These are phyloP conservation scores for Dione juno DNA, from an alignment of 2,888 invertebrate genomes.

Conservation along the genomic window DNA sequence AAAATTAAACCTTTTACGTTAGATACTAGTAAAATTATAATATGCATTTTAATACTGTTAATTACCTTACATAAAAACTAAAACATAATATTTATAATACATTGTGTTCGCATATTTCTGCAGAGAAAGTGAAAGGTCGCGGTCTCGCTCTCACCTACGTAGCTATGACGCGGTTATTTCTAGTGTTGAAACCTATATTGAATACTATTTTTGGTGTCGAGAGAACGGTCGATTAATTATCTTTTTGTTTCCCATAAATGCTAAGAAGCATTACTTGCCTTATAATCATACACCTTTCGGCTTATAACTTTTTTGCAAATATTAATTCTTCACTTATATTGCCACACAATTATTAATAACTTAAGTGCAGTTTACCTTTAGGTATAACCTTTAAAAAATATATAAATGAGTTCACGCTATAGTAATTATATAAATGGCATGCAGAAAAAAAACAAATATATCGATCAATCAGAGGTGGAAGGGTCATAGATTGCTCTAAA, in stretches of 20 bases:
- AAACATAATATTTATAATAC: constrained; percentile 21
- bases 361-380: constrained; percentile 8
- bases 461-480: background rate
- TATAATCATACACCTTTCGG: too few species aligned
- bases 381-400: constrained; percentile 19
- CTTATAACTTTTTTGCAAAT: too few species aligned
- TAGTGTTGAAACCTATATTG: constrained; percentile 18
- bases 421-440: constrained; percentile 21
- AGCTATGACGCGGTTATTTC: constrained; percentile 51
- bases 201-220: constrained; percentile 19
- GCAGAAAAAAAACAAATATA: background rate
- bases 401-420: constrained; percentile 6
- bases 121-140: constrained; percentile 76
- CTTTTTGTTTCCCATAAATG: background rate
- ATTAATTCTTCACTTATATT: too few species aligned
- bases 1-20: background rate
- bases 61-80: background rate
- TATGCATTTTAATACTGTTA: too few species aligned
- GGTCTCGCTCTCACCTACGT: constrained; percentile 53
- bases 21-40: background rate
- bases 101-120: constrained; percentile 56
- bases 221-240: background rate
- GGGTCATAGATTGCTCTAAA: constrained; percentile 6
- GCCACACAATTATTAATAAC: background rate
- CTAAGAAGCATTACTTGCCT: background rate